Evolutionary conservation across 1,140 invertebrate genomes (phyloP), one percentile per base, ranked within the genome.

Genomic region (Zaprionus ghesquierei): DNA sequence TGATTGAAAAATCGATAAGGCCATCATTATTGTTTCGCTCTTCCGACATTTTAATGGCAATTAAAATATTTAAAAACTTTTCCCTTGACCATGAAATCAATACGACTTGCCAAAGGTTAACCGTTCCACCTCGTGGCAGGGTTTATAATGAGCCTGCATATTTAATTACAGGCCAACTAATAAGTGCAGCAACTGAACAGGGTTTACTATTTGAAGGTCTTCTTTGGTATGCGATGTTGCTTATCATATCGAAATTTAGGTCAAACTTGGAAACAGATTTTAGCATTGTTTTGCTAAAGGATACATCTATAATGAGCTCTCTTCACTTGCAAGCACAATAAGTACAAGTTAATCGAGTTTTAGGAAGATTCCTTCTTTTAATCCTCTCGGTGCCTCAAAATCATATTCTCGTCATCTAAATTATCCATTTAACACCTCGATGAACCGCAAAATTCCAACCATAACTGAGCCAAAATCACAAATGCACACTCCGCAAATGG

Each of bases 1-100:
- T 58, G 23, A 29, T 22, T 38, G 29, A 49, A 81, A 81, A 81
- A 77, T 81, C 79, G 65, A 81, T 81, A 73, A 20, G 46, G 77
- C 63, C 29, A 59, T 71, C 70, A 61, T 71, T 80, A 64, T 80
- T 62, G 58, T 33, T 56, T 6, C 15, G 8, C 22, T 4, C 23
- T 12, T 75, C 53, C 20, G 60, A 41, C 74, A 38, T 35, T 65
- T 73, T 69, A 81, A 80, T 61, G 50, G 73, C 56, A 72, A 65
- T 65, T 81, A 69, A 77, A 74, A 77, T 75, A 66, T 75, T 59
- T 75, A n/a, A 27, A 74, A 53, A 60, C 29, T 33, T 56, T 50
- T 5, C n/a, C 22, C 15, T 9, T 38, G 41, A 44, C 29, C 25
- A 22, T 53, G 65, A 53, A 69, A 69, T 69, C 55, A 69, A 69